Percentiles rank a stretch among this genome's conserved stretches.
Evolutionary conservation across 1,140 invertebrate genomes (phyloP).

Genomic region (Leptinotarsa lineolata): DNA sequence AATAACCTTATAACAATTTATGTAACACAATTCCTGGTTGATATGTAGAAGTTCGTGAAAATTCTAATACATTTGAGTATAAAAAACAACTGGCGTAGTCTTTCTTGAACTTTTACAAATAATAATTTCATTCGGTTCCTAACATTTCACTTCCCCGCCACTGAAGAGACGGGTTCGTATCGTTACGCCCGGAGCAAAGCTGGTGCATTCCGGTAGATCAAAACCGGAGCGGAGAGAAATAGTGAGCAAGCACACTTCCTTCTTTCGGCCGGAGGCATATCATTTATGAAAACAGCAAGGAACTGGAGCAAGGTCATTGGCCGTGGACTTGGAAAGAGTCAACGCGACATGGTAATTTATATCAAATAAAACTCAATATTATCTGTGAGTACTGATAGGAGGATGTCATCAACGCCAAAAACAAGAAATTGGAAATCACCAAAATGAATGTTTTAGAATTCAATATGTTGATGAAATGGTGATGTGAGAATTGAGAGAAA

Average conservation of each 20-base stretch:
- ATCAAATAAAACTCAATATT: not conserved
- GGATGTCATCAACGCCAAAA: no score
- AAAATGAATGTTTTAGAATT: no score
- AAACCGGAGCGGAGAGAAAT: slow-evolving; percentile 21
- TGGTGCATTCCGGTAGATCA: slow-evolving; percentile 24
- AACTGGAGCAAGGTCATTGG: slow-evolving; percentile 27
- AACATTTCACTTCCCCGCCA: slow-evolving; percentile 8
- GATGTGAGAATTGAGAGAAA: no score
- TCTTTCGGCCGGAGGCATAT: slow-evolving; percentile 24
- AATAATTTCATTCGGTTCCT: not conserved
- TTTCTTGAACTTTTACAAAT: no score
- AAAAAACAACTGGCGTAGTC: no score
- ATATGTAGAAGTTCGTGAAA: no score
- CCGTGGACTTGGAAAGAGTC: slow-evolving; percentile 19
- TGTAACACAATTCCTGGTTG: no score
- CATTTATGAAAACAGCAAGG: slow-evolving; percentile 27
- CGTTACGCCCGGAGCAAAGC: slow-evolving; percentile 20
- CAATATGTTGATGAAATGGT: no score
- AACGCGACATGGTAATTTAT: not conserved
- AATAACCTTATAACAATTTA: no score
- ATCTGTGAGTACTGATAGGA: no score
- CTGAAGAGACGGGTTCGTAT: slow-evolving; percentile 11
- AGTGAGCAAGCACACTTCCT: slow-evolving; percentile 23
- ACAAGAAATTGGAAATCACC: no score
- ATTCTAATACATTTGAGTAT: no score